These are phyloP conservation scores for Orcinus orca DNA, from an alignment of 2,113 vertebrate genomes.

Conservation along the genomic window DNA sequence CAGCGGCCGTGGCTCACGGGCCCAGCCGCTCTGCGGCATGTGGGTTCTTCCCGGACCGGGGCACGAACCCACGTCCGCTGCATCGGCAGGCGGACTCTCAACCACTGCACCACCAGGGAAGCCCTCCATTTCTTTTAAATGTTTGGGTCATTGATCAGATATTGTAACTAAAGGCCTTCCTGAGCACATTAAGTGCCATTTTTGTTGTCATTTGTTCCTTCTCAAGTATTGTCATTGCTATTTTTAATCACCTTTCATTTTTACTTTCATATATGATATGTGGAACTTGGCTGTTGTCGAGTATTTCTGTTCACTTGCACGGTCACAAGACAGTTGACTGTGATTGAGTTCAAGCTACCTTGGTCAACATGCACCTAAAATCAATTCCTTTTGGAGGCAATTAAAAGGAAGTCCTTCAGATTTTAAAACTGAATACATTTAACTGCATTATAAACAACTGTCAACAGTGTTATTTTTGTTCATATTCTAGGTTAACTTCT, in stretches of 20 bases:
- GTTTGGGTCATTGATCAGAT: neutral
- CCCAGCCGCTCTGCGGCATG: no score
- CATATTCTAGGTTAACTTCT: neutral
- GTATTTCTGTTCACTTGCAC: neutral
- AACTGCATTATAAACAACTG: neutral
- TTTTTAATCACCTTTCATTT: slow-evolving; percentile 26
- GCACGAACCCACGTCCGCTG: no score
- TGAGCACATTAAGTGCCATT: neutral
- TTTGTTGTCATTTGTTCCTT: neutral
- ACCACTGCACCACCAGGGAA: no score
- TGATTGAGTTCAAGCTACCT: neutral
- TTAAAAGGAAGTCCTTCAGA: slow-evolving; percentile 32
- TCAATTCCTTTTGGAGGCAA: neutral
- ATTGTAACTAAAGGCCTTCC: neutral
- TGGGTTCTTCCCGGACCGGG: no score
- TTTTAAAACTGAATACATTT: neutral
- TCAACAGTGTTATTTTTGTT: neutral
- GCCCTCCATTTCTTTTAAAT: neutral
- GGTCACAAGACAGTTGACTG: neutral
- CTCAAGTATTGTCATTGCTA: neutral
- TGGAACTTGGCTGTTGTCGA: neutral
- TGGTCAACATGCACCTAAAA: neutral
- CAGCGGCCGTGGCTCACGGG: no score
- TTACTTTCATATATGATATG: neutral
- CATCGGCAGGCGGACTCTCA: no score